phyloP scores from a whole-genome alignment of 2,113 vertebrate species.

The Haemorhous mexicanus region DNA sequence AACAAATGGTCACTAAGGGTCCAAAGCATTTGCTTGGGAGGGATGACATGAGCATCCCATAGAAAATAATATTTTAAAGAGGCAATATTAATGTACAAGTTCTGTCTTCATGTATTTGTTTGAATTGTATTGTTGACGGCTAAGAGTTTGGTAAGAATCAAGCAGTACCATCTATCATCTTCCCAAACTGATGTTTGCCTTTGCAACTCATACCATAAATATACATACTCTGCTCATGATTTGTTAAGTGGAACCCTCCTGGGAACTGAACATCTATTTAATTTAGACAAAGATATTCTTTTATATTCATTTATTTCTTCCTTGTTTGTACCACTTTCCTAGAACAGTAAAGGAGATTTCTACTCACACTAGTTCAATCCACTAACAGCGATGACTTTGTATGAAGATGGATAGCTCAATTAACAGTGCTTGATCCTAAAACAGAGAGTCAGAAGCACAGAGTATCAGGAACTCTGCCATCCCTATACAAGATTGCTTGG shows the following conservation, averaged over 20 bases:
- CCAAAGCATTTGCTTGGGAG: background rate
- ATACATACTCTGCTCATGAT: background rate
- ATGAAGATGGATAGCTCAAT: background rate
- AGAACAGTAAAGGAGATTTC: background rate
- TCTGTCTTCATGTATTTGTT: background rate
- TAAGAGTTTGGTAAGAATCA: background rate
- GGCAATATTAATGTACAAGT: background rate
- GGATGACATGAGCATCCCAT: background rate
- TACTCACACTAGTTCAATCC: background rate
- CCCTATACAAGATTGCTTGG: background rate
- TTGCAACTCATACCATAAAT: background rate
- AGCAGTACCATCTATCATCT: background rate
- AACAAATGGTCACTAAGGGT: background rate
- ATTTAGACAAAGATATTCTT: background rate
- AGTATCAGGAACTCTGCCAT: background rate
- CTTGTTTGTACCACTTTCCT: background rate
- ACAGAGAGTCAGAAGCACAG: background rate
- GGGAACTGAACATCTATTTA: background rate
- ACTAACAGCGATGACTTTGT: background rate
- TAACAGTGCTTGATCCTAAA: background rate
- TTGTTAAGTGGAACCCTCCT: background rate
- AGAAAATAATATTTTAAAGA: background rate
- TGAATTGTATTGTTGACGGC: background rate
- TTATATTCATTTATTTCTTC: background rate
- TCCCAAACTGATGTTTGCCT: background rate